Evolutionary conservation across 2,797 vertebrate genomes (phyloP), one percentile per base, ranked within the genome.

Genomic region (Rhynchonycteris naso): DNA sequence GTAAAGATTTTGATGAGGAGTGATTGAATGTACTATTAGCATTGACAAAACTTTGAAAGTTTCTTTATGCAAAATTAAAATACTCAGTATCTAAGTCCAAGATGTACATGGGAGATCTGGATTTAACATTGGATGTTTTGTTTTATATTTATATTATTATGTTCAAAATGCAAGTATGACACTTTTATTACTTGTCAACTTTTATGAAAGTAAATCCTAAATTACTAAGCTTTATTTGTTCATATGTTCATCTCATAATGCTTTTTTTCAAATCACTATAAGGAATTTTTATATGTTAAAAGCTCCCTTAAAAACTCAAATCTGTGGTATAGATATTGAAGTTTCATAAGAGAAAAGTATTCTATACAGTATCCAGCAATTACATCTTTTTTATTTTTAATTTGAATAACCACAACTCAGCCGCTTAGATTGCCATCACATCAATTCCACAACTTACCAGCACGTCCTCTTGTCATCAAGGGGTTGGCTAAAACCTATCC

Each of bases 41-140:
- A 52, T 47, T 96, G 59, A 78, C 30, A 92, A 81, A 93, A 92
- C 38, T 96, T 91, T 50, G 26, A 43, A 95, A 95, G 33, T 88
- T 95, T 26, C 54, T 96, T 89, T 85, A 28, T 89, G 47, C 69
- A 85, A 93, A 93, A 88, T 94, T 66, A 75, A 78, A 92, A 88
- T 66, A 38, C 24, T 95, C 33, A n/a, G 0, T 75, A 76, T 89
- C 78, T 93, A 93, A 94, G 71, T 89, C 80, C 26, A 83, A 38
- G 14, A 93, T 19, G 24, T 38, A 24, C 61, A 33, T 84, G 74
- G 6, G 38, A 82, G n/a, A 71, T 95, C 76, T 79, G 47, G 88
- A 50, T 94, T 95, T 88, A 81, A 91, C 18, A n/a, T 85, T 69
- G 65, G 50, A n/a, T 61, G 14, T 94, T 88, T 81, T 93, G 13